Evolutionary conservation across 1,140 invertebrate species (phyloP), one percentile per base, ranked within the genome.

Genomic region (Saxidomus purpurata): DNA sequence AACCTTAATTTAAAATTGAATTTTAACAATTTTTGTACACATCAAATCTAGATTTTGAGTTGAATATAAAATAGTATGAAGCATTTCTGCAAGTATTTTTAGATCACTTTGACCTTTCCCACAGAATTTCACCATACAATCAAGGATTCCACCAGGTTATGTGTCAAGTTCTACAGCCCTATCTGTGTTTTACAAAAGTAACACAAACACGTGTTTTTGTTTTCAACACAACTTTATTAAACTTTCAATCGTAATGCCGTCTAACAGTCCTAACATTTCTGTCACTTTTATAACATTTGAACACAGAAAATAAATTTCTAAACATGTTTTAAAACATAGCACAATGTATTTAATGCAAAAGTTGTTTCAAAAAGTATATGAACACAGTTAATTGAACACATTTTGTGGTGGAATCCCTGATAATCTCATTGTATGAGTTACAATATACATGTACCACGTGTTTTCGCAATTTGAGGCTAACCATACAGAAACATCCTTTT

Each of bases 141-240:
- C 67, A 38, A 38, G 67, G 67, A 40, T 71, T 71, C 67, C 67
- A 71, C 67, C 67, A 71, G 19, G 28, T 31, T 8, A 34, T 67
- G 61, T 31, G 9, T 67, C 8, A 6, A 31, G 11, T 6, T 15
- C 6, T 11, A n/a, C n/a, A 61, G 25, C n/a, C 8, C n/a, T 61
- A 61, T 13, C 9, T 13, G 11, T 67, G 6, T 34, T 36, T 6
- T 34, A 31, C 11, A 22, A 71, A 15, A 71, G 34, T 38, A 71
- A 71, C 34, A 71, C 67, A 71, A 36, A 15, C 3, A 71, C n/a
- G n/a, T 1, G 8, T 31, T 71, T 71, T 71, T 71, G 9, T 19
- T 71, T n/a, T 38, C 1, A 71, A 2, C 4, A 38, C 17, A 71
- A 71, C 67, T 71, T 71, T 71, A 71, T 71, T 71, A 28, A 25